Evolutionary conservation across 2,113 vertebrate species (phyloP).

Genomic region (Hemiscyllium ocellatum): DNA sequence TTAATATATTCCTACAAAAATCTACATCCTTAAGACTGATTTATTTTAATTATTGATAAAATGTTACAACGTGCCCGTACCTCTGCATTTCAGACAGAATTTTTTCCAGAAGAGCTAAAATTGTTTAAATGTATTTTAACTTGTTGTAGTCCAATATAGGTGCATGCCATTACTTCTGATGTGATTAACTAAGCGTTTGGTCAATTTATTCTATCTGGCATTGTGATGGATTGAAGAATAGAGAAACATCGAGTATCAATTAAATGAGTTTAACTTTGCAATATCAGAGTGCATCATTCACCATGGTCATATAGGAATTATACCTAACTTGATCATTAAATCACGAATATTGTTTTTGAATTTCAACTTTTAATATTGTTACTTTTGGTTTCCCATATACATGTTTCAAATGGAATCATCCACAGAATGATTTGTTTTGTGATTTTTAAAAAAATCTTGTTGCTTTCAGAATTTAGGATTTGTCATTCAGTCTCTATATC

Average conservation of each 20-base stretch:
- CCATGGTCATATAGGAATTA: not conserved
- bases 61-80: not conserved
- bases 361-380: not conserved
- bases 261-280: not conserved
- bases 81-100: not conserved
- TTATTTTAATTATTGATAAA: not conserved
- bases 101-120: not conserved
- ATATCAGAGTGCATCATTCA: not conserved
- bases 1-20: not conserved
- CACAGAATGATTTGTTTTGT: not conserved
- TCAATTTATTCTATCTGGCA: not conserved
- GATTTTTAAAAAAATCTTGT: not conserved
- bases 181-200: not conserved
- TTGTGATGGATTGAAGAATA: not conserved
- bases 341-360: not conserved
- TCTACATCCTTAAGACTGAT: not conserved
- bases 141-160: not conserved
- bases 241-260: not conserved
- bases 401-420: not conserved
- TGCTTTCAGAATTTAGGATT: slow-evolving; percentile 19
- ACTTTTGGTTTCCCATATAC: not conserved
- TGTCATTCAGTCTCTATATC: not conserved
- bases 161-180: not conserved
- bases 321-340: not conserved
- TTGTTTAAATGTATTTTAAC: not conserved